A percentile compares a stretch with the other conserved stretches of the same genome.
Evolutionary conservation across 2,113 vertebrate species (phyloP).

Genomic region (Marcusenius ussheri): DNA sequence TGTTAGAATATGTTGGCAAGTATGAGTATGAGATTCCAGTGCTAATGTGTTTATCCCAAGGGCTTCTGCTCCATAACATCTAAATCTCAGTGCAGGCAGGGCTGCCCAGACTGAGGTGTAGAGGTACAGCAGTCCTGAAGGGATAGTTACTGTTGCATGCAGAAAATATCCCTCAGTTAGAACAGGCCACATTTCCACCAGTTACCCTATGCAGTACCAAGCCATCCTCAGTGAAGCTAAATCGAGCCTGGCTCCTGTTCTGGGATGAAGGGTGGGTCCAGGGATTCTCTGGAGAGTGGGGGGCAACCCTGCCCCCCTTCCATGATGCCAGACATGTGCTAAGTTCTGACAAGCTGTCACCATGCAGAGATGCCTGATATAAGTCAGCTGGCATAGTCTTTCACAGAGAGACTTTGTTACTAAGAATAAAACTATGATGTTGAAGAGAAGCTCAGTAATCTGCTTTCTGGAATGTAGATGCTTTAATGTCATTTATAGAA

Average conservation of each 20-base stretch:
- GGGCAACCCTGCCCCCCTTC: background rate
- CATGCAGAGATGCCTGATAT: background rate
- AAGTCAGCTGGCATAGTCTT: background rate
- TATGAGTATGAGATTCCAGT: background rate
- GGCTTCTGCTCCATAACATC: constrained; percentile 48
- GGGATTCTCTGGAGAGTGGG: background rate
- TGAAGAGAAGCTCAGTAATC: background rate
- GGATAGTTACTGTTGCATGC: background rate
- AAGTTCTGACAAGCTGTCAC: background rate
- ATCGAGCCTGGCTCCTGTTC: background rate
- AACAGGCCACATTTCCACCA: background rate
- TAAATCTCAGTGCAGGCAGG: constrained; percentile 41
- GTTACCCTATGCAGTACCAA: background rate
- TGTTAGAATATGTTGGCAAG: background rate
- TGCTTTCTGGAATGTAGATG: background rate
- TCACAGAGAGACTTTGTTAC: background rate
- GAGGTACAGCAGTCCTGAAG: background rate
- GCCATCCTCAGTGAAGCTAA: background rate
- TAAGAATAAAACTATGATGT: background rate
- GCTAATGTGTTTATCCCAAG: constrained; percentile 50
- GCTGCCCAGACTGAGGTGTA: constrained; percentile 40
- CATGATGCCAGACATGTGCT: background rate
- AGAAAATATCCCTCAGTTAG: background rate
- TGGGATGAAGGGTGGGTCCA: background rate
- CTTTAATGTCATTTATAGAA: background rate